phyloP scores from a whole-genome alignment of 2,888 invertebrate genomes.

The Helleia helle region DNA sequence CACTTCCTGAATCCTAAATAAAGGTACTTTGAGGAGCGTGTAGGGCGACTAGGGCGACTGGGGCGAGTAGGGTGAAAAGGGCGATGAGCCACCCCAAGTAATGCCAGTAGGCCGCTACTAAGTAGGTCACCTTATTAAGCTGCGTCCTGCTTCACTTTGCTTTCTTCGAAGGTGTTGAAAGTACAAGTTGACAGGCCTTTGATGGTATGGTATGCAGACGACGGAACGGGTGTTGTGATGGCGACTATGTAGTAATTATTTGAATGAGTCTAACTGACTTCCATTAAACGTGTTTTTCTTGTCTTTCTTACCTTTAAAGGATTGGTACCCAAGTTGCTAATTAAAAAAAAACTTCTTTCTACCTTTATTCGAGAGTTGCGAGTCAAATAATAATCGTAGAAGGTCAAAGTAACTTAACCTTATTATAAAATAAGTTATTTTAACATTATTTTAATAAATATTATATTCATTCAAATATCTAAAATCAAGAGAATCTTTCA shows the following conservation, averaged over 20 bases:
- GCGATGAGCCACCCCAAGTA: slow-evolving; percentile 5
- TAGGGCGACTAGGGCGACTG: not conserved
- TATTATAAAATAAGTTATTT: no score
- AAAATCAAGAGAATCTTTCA: no score
- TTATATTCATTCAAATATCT: no score
- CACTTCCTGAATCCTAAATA: not conserved
- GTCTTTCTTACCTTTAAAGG: not conserved
- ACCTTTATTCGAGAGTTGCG: no score
- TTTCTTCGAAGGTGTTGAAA: not conserved
- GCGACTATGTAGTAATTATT: not conserved
- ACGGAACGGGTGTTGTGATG: no score
- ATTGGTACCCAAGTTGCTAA: no score
- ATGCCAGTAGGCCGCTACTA: slow-evolving; percentile 8
- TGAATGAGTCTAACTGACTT: not conserved
- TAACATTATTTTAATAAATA: no score
- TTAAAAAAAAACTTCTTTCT: no score
- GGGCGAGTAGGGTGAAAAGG: not conserved
- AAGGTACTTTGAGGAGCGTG: not conserved
- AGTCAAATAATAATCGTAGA: no score
- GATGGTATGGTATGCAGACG: not conserved
- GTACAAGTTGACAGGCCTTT: not conserved
- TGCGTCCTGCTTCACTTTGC: not conserved
- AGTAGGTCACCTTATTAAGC: slow-evolving; percentile 8
- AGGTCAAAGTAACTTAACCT: no score
- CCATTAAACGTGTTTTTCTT: not conserved